Conservation (phyloP, 2,797 vertebrate species). For the Characodon lateralis region DNA sequence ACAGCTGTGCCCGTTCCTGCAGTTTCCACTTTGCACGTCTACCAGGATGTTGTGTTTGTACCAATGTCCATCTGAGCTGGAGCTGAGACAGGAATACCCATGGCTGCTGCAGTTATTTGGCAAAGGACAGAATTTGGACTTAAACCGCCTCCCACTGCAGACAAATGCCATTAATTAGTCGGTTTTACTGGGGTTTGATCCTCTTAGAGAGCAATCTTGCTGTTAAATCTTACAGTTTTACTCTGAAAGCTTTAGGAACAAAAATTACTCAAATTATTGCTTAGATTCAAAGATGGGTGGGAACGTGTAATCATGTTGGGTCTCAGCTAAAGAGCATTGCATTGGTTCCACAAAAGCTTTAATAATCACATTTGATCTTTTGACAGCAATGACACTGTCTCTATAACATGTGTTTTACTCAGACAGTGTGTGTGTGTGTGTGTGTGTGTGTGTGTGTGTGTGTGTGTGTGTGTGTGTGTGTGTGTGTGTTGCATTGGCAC, state of each 20-base stretch:
- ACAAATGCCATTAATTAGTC: background rate
- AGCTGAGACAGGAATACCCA: background rate
- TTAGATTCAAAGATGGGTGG: background rate
- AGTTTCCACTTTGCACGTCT: background rate
- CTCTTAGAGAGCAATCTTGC: background rate
- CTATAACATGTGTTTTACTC: conserved; percentile 9
- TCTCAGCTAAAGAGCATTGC: background rate
- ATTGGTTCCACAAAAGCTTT: background rate
- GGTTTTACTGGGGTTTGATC: background rate
- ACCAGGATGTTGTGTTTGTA: background rate
- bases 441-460: background rate
- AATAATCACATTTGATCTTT: conserved; percentile 8
- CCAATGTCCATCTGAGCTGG: background rate
- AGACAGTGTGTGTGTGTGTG: conserved; percentile 1
- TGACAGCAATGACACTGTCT: background rate
- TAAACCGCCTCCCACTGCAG: background rate
- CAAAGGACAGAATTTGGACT: background rate
- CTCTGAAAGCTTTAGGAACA: background rate
- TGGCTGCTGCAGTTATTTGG: background rate
- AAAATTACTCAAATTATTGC: background rate
- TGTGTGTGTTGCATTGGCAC: background rate
- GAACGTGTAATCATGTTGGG: conserved; percentile 3
- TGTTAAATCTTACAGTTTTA: background rate
- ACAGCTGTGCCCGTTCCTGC: background rate
- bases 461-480: background rate